Base-by-base conservation (phyloP, 2,888 invertebrate species). In the Leptopilina drosophilae region DNA sequence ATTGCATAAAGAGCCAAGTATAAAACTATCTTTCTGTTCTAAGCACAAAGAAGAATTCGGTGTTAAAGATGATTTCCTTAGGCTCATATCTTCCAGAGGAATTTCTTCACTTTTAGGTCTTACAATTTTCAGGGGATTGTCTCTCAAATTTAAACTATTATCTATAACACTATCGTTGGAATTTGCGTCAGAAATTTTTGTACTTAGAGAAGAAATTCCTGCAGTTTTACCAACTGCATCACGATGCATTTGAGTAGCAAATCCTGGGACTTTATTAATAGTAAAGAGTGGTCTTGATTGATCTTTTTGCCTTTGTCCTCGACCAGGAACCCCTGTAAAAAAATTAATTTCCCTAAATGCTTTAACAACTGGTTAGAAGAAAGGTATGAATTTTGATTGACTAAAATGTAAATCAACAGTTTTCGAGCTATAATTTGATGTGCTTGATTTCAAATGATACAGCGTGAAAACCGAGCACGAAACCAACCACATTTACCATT, bases 71-170 rank as follows among this genome's bases (percentile, higher is more conserved):
- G 88, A 87, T 82, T 91, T 92, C 7, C 90, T 86, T 42, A 89
- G 84, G 7, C 94, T 94, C 87, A 97, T 96, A 83, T 96, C 95
- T 87, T 96, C 97, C 64, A 97, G 90, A 0, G 97, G 97, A 67
- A 97, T 97, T 86, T 97, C 96, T 88, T 96, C 95, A 40, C 95
- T 96, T 80, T 96, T 93, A 0, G 96, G 95, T 62, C 96, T 93
- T 0, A 96, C 95, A 92, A 94, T 93, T 81, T 94, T 93, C 0
- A 95, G 95, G n/a, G 96, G 96, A 15, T 93, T 94, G 33, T 96
- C 96, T 7, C 96, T 93, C 0, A 96, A 96, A 2, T 94, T 93
- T 62, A 93, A 92, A 1, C 93, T 89, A 40, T 87, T 89, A 69
- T 91, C 85, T 8, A 82, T n/a, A 5, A 78, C 5, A n/a, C 82